Evolutionary conservation across 2,113 vertebrate species (phyloP).

Genomic region (Rhea americana): DNA sequence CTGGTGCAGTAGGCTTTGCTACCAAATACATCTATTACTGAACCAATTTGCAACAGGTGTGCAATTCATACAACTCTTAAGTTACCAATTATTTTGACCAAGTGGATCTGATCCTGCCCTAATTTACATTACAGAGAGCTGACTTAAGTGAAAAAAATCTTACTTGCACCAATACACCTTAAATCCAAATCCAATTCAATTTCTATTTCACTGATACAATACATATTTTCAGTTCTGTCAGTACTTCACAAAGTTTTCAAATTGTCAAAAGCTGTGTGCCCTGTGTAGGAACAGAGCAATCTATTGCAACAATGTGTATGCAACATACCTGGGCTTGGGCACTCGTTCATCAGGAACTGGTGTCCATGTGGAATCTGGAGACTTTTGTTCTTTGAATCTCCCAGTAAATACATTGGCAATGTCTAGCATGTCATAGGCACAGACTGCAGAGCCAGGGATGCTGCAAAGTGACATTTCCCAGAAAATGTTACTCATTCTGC

Average conservation of each 20-base stretch:
- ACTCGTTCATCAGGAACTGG: slow-evolving; percentile 95
- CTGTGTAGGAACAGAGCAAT: background rate
- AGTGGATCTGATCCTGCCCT: background rate
- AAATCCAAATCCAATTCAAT: background rate
- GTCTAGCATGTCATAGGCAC: slow-evolving; percentile 96
- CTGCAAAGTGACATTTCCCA: slow-evolving; percentile 78
- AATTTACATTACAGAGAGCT: background rate
- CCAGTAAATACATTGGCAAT: slow-evolving; percentile 93
- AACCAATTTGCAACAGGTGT: background rate
- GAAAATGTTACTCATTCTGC: slow-evolving; percentile 64
- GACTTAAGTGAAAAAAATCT: background rate
- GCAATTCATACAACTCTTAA: background rate
- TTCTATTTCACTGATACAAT: background rate
- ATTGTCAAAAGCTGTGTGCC: background rate
- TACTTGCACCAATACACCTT: background rate
- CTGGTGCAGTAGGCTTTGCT: background rate
- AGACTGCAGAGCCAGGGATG: slow-evolving; percentile 97
- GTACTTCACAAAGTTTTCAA: background rate
- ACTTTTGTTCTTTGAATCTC: slow-evolving; percentile 98
- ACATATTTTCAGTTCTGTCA: background rate
- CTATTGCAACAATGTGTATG: background rate
- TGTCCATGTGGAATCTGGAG: slow-evolving; percentile 96
- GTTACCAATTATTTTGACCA: background rate
- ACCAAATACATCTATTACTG: background rate
- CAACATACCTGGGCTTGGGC: slow-evolving; percentile 91